These are phyloP conservation scores for Drosophila algonquin DNA, from an alignment of 2,888 invertebrate species.

Conservation along the genomic window DNA sequence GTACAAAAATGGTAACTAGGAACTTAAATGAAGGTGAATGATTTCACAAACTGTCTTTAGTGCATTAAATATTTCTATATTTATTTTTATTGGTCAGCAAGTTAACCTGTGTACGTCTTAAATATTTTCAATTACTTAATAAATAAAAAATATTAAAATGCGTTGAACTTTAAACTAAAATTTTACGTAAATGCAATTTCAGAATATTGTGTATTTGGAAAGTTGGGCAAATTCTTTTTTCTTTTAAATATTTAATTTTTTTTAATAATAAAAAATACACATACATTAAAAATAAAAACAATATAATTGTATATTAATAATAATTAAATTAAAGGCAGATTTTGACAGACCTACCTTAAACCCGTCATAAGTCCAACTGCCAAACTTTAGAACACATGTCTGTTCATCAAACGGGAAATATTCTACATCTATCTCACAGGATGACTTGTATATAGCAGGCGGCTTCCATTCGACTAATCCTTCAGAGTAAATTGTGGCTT, in stretches of 20 bases:
- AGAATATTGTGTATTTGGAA: background rate
- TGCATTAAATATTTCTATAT: constrained; percentile 10
- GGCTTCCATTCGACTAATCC: constrained; percentile 98
- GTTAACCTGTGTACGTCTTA: background rate
- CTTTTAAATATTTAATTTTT: background rate
- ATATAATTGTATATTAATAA: background rate
- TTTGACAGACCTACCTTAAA: constrained; percentile 91
- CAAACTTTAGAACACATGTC: constrained; percentile 98
- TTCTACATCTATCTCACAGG: constrained; percentile 97
- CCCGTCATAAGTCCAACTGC: constrained; percentile 99
- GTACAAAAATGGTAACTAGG: background rate
- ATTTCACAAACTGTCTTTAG: constrained; percentile 15
- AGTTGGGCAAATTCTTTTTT: background rate
- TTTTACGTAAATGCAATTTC: background rate
- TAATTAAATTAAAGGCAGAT: constrained; percentile 35
- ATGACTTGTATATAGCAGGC: constrained; percentile 99
- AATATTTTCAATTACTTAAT: background rate
- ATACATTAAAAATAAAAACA: background rate
- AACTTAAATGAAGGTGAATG: constrained; percentile 7
- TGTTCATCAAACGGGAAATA: constrained; percentile 99
- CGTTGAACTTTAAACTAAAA: background rate
- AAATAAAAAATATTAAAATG: background rate
- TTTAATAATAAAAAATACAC: background rate
- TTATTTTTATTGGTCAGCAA: background rate
- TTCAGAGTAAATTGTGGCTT: constrained; percentile 95